These are phyloP conservation scores for Phyllotreta striolata DNA, from an alignment of 2,888 invertebrate genomes.

Conservation along the genomic window DNA sequence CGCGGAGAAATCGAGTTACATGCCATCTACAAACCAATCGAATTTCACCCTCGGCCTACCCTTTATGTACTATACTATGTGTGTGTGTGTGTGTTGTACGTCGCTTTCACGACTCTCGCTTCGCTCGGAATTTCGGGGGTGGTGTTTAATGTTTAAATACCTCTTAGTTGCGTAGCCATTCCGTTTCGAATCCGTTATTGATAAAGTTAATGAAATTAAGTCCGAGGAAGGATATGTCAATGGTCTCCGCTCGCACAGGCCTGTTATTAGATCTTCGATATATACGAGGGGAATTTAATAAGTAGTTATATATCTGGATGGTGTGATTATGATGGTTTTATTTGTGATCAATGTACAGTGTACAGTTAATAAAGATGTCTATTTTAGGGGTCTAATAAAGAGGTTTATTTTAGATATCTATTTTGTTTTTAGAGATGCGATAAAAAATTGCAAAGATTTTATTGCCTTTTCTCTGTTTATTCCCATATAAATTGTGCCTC, in stretches of 20 bases:
- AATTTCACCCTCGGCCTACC: slow-evolving; percentile 28
- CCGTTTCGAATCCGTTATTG: slow-evolving; percentile 49
- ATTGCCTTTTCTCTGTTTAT: no score
- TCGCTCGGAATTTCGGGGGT: slow-evolving; percentile 39
- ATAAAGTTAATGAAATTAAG: slow-evolving; percentile 56
- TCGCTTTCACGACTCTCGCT: slow-evolving; percentile 22
- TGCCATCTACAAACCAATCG: slow-evolving; percentile 28
- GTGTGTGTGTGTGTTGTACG: slow-evolving; percentile 20
- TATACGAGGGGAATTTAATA: slow-evolving; percentile 35
- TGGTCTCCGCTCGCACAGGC: slow-evolving; percentile 27
- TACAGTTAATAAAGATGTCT: not conserved
- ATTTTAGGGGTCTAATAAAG: no score
- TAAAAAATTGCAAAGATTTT: no score
- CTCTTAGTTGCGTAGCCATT: slow-evolving; percentile 44
- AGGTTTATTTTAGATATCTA: no score
- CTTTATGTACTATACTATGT: slow-evolving; percentile 23
- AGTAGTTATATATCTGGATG: slow-evolving; percentile 45
- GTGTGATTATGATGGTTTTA: slow-evolving; percentile 35
- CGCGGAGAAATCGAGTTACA: slow-evolving; percentile 24
- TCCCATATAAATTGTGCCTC: no score
- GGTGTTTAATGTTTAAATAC: slow-evolving; percentile 45
- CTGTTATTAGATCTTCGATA: slow-evolving; percentile 19
- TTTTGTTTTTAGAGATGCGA: no score
- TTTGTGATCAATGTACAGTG: slow-evolving; percentile 18
- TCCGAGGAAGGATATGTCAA: slow-evolving; percentile 35